Conservation (phyloP, 2,888 invertebrate genomes). For the Oegoconia quadripuncta region DNA sequence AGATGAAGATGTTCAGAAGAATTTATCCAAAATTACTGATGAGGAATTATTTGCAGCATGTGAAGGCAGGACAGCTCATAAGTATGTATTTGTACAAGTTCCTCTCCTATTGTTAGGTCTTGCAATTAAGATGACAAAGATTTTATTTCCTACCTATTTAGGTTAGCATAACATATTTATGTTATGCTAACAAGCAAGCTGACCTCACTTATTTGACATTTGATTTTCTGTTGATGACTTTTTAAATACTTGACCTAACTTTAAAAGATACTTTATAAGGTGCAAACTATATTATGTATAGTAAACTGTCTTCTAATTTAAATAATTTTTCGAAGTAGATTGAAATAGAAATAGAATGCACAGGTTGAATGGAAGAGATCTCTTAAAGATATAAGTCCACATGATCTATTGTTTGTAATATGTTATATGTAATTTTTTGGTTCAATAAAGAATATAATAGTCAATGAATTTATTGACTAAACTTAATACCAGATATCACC, state of each 20-base stretch:
- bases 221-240: background rate
- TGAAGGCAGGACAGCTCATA: conserved; percentile 90
- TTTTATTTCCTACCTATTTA: too few species aligned
- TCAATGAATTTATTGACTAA: too few species aligned
- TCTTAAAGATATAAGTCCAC: too few species aligned
- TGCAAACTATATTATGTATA: background rate
- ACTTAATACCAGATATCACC: too few species aligned
- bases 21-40: conserved; percentile 80
- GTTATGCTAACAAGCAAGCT: background rate
- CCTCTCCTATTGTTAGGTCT: background rate
- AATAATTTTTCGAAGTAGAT: too few species aligned
- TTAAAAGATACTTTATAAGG: background rate
- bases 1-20: conserved; percentile 33
- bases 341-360: too few species aligned
- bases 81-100: conserved; percentile 66
- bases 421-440: too few species aligned
- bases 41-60: conserved; percentile 89
- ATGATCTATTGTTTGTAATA: too few species aligned
- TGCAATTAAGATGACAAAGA: background rate
- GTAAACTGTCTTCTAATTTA: too few species aligned
- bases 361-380: too few species aligned
- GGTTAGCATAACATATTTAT: background rate
- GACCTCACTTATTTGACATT: too few species aligned
- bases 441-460: too few species aligned
- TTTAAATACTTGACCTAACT: background rate